A percentile compares a stretch with the other conserved stretches of the same genome.
phyloP scores from a whole-genome alignment of 2,888 invertebrate genomes.

The Eugnorisma glareosa region DNA sequence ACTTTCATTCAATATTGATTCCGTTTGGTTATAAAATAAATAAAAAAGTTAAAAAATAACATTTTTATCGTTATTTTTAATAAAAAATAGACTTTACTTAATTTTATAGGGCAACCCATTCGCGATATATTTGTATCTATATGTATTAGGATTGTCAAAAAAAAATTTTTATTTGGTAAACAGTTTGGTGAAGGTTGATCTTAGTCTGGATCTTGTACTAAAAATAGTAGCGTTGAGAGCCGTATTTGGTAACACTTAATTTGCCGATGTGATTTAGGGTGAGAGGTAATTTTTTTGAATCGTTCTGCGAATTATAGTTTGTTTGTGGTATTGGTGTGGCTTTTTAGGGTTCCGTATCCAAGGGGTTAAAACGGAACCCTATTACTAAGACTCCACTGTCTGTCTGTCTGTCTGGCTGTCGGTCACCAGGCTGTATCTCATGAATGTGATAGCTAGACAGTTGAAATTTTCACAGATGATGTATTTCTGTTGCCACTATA shows the following conservation, averaged over 20 bases:
- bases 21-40: background rate
- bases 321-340: background rate
- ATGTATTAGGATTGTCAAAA: background rate
- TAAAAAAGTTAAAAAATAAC: background rate
- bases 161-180: background rate
- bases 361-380: no score
- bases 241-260: constrained; percentile 73
- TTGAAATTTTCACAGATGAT: no score
- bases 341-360: background rate
- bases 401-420: no score
- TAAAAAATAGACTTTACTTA: background rate
- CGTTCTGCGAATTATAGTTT: constrained; percentile 15
- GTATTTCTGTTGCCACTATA: no score
- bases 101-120: background rate
- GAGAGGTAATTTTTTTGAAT: constrained; percentile 21
- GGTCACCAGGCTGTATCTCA: no score
- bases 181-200: background rate
- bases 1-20: background rate
- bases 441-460: no score
- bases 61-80: background rate
- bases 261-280: constrained; percentile 70
- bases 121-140: background rate
- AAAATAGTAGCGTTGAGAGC: constrained; percentile 66
- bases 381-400: no score
- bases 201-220: background rate